A percentile compares a stretch with the other conserved stretches of the same genome.
Evolutionary conservation across 2,888 invertebrate genomes (phyloP).

Genomic region (Scaptomyza flava): DNA sequence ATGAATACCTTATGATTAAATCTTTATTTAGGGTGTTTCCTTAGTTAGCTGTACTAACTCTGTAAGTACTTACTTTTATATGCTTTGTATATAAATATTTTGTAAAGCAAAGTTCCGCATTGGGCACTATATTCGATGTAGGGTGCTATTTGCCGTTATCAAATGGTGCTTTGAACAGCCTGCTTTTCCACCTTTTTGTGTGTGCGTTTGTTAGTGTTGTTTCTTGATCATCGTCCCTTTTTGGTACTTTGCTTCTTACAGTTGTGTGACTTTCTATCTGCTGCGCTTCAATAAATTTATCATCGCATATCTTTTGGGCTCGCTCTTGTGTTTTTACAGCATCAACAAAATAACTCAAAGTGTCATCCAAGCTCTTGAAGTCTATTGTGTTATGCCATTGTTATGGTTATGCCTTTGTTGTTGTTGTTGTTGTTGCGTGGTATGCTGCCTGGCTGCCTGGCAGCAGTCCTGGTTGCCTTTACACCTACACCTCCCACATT

Average conservation of each 20-base stretch:
- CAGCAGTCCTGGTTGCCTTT: constrained; percentile 4
- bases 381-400: constrained; percentile 69
- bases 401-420: constrained; percentile 48
- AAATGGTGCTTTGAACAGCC: constrained; percentile 50
- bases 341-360: constrained; percentile 76
- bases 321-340: constrained; percentile 62
- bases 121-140: constrained; percentile 34
- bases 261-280: constrained; percentile 43
- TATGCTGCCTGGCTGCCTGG: constrained; percentile 2
- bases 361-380: constrained; percentile 77
- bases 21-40: too few species aligned
- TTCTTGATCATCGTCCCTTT: constrained; percentile 6
- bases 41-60: too few species aligned
- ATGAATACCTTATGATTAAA: too few species aligned
- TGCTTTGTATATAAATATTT: constrained; percentile 1
- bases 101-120: constrained; percentile 34
- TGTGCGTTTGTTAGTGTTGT: neutral
- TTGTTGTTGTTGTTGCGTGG: constrained; percentile 23
- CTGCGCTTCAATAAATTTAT: constrained; percentile 66
- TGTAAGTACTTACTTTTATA: too few species aligned
- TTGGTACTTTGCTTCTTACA: constrained; percentile 1
- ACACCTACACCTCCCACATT: neutral
- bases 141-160: constrained; percentile 48
- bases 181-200: constrained; percentile 51
- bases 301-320: constrained; percentile 65